These are phyloP conservation scores for Heliornis fulica DNA, from an alignment of 2,113 vertebrate species.

Conservation along the genomic window DNA sequence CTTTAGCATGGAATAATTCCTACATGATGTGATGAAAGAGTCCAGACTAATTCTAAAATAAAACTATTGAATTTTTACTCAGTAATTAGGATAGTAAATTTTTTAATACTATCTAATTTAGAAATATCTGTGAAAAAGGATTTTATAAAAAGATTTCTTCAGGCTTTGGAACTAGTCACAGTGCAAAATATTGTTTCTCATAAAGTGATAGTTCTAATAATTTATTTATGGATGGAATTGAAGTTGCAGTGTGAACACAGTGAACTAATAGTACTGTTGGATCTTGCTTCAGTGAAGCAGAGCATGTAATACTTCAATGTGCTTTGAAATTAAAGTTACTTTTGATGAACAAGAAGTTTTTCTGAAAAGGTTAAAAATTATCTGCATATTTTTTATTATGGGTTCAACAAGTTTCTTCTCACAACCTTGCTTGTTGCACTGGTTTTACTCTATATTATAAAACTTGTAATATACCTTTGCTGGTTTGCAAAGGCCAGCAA, in stretches of 20 bases:
- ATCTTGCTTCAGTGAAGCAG: not conserved
- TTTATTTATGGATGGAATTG: slow-evolving; percentile 13
- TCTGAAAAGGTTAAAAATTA: not conserved
- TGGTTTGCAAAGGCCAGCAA: not conserved
- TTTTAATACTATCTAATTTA: slow-evolving; percentile 49
- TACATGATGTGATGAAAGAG: not conserved
- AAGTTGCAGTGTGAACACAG: not conserved
- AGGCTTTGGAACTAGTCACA: not conserved
- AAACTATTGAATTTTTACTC: not conserved
- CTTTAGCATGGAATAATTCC: not conserved
- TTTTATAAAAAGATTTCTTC: not conserved
- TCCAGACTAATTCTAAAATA: not conserved
- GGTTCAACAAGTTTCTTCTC: not conserved
- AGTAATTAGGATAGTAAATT: slow-evolving; percentile 11
- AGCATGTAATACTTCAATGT: not conserved
- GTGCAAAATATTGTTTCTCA: not conserved
- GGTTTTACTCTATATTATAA: not conserved
- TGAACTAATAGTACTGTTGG: not conserved
- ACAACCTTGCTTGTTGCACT: not conserved
- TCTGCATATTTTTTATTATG: not conserved
- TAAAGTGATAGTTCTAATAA: slow-evolving; percentile 7
- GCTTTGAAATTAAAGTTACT: not conserved
- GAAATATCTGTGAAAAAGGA: not conserved
- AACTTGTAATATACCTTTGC: not conserved
- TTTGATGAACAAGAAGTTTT: not conserved